phyloP scores from a whole-genome alignment of 2,888 invertebrate species.

The Leptinotarsa tumamoca region DNA sequence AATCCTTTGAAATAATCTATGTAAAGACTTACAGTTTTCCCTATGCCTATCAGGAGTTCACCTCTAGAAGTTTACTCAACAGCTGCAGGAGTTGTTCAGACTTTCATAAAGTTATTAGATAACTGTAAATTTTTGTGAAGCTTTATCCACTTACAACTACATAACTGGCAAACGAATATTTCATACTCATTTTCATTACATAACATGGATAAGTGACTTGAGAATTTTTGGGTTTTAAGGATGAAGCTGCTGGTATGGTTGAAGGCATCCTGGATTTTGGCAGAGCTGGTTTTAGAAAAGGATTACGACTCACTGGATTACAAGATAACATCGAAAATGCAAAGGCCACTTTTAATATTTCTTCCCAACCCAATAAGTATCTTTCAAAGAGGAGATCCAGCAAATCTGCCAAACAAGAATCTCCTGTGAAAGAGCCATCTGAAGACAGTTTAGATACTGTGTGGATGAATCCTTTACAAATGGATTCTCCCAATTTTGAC shows the following conservation, averaged over 20 bases:
- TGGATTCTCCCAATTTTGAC: slow-evolving; percentile 59
- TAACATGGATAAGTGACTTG: too few relatives aligned
- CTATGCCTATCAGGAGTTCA: too few relatives aligned
- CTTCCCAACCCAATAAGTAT: slow-evolving; percentile 34
- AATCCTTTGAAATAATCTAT: too few relatives aligned
- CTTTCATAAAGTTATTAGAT: too few relatives aligned
- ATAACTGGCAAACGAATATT: too few relatives aligned
- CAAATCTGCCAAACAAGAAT: slow-evolving; percentile 45
- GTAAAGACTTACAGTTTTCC: too few relatives aligned
- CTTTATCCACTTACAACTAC: too few relatives aligned
- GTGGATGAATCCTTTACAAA: slow-evolving; percentile 62
- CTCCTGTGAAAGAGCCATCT: slow-evolving; percentile 49
- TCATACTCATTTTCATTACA: too few relatives aligned
- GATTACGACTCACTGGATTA: slow-evolving; percentile 71
- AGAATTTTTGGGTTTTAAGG: slow-evolving; percentile 62
- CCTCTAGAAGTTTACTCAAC: too few relatives aligned
- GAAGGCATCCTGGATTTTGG: slow-evolving; percentile 75
- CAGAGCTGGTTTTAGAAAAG: slow-evolving; percentile 73
- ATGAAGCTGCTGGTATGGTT: slow-evolving; percentile 75
- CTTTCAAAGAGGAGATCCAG: slow-evolving; percentile 42
- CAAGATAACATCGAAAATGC: slow-evolving; percentile 67
- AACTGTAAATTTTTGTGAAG: too few relatives aligned
- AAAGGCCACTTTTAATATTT: slow-evolving; percentile 43
- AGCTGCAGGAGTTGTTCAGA: too few relatives aligned
- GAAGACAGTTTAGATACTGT: slow-evolving; percentile 58